Conservation (phyloP, 1,140 invertebrate species). For the Oryctes rhinoceros region DNA sequence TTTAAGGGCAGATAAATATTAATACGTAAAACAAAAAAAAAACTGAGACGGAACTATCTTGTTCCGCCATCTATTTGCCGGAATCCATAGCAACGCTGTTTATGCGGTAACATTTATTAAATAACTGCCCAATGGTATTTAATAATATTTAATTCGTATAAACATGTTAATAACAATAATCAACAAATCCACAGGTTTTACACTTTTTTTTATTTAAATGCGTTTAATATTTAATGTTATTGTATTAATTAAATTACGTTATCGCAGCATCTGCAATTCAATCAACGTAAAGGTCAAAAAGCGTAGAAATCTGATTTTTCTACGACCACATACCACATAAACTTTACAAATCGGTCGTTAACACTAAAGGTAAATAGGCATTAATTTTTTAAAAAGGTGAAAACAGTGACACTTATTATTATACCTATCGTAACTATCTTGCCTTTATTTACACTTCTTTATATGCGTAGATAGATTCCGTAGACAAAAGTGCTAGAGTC, state of each 20-base stretch:
- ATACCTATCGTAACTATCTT: constrained; percentile 28
- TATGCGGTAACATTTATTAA: not conserved
- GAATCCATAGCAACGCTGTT: not conserved
- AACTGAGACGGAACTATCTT: not conserved
- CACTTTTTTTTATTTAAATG: constrained; percentile 19
- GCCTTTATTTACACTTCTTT: constrained; percentile 32
- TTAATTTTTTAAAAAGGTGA: constrained; percentile 35
- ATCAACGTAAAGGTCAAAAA: not conserved
- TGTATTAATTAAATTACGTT: not conserved
- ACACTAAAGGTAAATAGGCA: constrained; percentile 15
- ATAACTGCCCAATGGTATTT: not conserved
- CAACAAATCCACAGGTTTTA: constrained; percentile 11
- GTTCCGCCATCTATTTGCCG: not conserved
- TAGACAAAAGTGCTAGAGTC: not conserved
- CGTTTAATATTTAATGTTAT: not conserved
- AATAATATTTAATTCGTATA: constrained; percentile 16
- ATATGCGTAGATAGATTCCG: constrained; percentile 1
- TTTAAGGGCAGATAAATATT: no score
- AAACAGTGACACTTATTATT: constrained; percentile 31
- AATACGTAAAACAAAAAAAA: not conserved
- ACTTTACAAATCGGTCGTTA: not conserved
- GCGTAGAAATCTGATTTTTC: constrained; percentile 6
- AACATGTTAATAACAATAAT: constrained; percentile 10
- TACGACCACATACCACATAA: not conserved
- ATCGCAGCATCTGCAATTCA: not conserved